Evolutionary conservation across 2,888 invertebrate genomes (phyloP), one percentile per base, ranked within the genome.

Genomic region (Ferrisia virgata): DNA sequence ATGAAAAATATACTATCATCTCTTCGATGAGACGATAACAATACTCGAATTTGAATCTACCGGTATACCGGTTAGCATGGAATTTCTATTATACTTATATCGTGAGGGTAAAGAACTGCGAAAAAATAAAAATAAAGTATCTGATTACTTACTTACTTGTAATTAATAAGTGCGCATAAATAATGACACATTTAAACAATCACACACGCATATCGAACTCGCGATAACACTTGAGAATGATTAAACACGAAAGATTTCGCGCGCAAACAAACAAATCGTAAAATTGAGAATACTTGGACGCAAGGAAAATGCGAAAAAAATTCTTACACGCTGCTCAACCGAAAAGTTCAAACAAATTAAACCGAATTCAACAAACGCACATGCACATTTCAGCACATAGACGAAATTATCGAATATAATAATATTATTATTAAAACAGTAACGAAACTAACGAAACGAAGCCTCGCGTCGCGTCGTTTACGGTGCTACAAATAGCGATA

Each of bases 381-480:
- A 15, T 78, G 9, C 22, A 78, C 22, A 39, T 78, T 18, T 22
- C 8, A 39, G 78, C 78, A 33, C 69, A 64, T 64, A 15, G 39
- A 78, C 39, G 36, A 78, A 47, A 78, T 78, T 39, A 78, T 78
- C 78, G 78, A 25, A 78, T n/a, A n/a, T n/a, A n/a, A n/a, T 78
- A 78, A 53, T 22, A 72, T n/a, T 76, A 76, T 78, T 8, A 36
- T 78, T 78, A 78, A 31, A 69, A 69, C 78, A 40, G 78, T 78
- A 78, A 78, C 78, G 78, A 78, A 78, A n/a, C n/a, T n/a, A n/a
- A n/a, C n/a, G n/a, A n/a, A n/a, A n/a, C n/a, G n/a, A n/a, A n/a
- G n/a, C n/a, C n/a, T n/a, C n/a, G n/a, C n/a, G n/a, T n/a, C n/a
- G 39, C 78, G 18, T 78, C 78, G 78, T 78, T 39, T 39, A 39